Evolutionary conservation across 2,113 vertebrate genomes (phyloP).

Genomic region (Atrichornis clamosus): DNA sequence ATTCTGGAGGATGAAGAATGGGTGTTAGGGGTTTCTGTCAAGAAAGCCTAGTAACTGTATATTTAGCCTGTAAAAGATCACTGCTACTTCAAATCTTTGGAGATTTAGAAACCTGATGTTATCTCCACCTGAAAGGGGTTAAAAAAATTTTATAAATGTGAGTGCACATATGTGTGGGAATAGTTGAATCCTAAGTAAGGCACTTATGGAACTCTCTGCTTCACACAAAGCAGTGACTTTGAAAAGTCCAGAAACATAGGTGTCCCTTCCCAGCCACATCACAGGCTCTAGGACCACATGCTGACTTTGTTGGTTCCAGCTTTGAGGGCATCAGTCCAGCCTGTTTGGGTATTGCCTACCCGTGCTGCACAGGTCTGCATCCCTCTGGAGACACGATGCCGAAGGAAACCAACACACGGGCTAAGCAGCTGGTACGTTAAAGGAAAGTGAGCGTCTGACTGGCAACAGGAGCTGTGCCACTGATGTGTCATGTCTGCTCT

Average conservation of each 20-base stretch:
- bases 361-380: fast-evolving
- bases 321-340: not conserved
- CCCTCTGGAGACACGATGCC: fast-evolving
- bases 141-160: not conserved
- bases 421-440: not conserved
- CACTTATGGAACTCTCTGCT: not conserved
- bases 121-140: not conserved
- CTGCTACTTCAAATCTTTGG: not conserved
- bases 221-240: not conserved
- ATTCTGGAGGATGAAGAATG: not conserved
- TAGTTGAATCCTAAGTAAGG: not conserved
- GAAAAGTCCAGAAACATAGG: not conserved
- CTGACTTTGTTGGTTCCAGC: not conserved
- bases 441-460: not conserved
- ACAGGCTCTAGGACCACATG: too few species aligned
- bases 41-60: not conserved
- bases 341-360: not conserved
- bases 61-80: not conserved
- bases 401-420: fast-evolving
- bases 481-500: not conserved
- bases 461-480: not conserved
- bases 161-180: not conserved
- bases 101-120: not conserved
- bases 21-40: not conserved
- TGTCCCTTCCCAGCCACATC: not conserved